A percentile compares a stretch with the other conserved stretches of the same genome.
phyloP scores from a whole-genome alignment of 2,113 vertebrate species.

The Rhodinocichla rosea region DNA sequence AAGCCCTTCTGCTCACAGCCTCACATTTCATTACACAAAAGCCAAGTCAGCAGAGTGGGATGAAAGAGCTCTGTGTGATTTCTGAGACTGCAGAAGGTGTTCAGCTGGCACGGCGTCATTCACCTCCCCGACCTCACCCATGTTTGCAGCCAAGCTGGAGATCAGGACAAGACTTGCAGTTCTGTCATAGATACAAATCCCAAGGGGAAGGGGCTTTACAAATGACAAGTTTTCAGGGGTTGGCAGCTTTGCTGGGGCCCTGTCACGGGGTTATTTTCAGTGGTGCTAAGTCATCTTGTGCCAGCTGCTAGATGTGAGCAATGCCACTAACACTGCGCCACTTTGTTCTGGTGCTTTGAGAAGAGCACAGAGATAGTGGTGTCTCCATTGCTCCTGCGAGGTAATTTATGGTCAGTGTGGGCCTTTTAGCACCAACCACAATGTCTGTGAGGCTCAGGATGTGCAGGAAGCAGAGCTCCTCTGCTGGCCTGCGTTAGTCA shows the following conservation, averaged over 20 bases:
- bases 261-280: not conserved
- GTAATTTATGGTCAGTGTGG: not conserved
- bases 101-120: not conserved
- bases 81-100: not conserved
- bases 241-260: not conserved
- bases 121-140: not conserved
- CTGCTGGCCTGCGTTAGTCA: constrained; percentile 20
- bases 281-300: not conserved
- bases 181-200: not conserved
- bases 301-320: not conserved
- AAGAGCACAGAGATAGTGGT: not conserved
- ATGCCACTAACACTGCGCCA: not conserved
- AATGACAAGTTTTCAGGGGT: not conserved
- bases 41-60: not conserved
- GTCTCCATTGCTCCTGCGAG: not conserved
- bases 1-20: not conserved
- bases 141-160: not conserved
- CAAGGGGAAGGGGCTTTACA: not conserved
- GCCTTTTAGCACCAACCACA: not conserved
- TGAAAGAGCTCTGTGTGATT: not conserved
- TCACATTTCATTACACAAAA: not conserved
- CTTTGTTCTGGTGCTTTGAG: not conserved
- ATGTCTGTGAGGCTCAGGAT: not conserved
- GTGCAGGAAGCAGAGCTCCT: constrained; percentile 15
- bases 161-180: not conserved